Percentiles rank a stretch among this genome's conserved stretches.
These are phyloP conservation scores for Hanleya hanleyi DNA, from an alignment of 2,888 invertebrate genomes.

Conservation along the genomic window DNA sequence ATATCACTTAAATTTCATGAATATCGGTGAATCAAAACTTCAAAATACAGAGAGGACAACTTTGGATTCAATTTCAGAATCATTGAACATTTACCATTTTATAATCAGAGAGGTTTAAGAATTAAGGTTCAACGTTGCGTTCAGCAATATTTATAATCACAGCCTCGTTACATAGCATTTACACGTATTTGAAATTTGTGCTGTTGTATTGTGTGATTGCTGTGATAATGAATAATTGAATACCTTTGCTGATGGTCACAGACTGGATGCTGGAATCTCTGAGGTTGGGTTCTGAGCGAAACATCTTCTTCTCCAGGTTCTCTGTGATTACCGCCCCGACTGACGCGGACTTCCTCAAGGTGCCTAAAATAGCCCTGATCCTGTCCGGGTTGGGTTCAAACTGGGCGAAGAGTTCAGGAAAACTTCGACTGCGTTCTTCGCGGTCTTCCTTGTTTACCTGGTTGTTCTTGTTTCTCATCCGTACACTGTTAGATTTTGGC, in stretches of 20 bases:
- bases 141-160: too few species aligned
- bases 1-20: too few species aligned
- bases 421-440: constrained; percentile 56
- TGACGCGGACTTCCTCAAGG: constrained; percentile 56
- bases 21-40: too few species aligned
- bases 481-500: constrained; percentile 9
- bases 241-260: neutral
- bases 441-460: constrained; percentile 20
- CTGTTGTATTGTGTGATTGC: too few species aligned
- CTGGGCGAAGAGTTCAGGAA: constrained; percentile 60
- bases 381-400: constrained; percentile 52
- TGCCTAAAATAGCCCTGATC: constrained; percentile 36
- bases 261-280: neutral
- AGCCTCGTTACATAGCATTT: too few species aligned
- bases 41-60: too few species aligned
- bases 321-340: constrained; percentile 52
- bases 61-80: too few species aligned
- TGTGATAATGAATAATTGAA: too few species aligned
- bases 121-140: too few species aligned
- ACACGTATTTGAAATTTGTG: too few species aligned
- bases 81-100: too few species aligned
- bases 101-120: too few species aligned
- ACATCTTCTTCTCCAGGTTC: constrained; percentile 45
- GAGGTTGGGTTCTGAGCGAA: constrained; percentile 45
- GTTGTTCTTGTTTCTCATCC: neutral